Base-by-base conservation (phyloP, 2,888 invertebrate species). In the Eupithecia dodoneata region DNA sequence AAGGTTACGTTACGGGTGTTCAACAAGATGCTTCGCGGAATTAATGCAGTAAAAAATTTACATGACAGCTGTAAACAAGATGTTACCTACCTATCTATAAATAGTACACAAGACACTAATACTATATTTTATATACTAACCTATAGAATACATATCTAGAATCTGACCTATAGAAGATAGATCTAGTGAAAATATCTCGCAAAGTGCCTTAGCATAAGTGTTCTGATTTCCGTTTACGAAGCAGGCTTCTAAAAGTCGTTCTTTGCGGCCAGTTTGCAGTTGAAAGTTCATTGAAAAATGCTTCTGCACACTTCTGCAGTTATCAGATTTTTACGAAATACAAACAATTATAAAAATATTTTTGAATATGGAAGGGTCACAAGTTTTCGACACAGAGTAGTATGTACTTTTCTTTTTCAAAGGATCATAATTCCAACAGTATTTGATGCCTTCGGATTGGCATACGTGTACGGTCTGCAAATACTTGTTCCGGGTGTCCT, bases 1-100 rank as follows among this genome's bases (percentile, higher is more conserved):
- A 77, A 73, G 69, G 72, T 76, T 76, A 47, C 76, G 45, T 76
- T 76, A 47, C 76, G 45, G 47, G 30, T 73, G 55, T 18, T 41
- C 45, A 72, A 73, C 59, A 63, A 74, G 47, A 74, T 15, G 66
- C 13, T 66, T 66, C 66, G 42, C 42, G 63, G 63, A 30, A 63
- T 63, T 2, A 63, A 18, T 63, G 63, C 30, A 30, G 10, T 63
- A 63, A 63, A 63, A 63, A 63, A 63, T 18, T 63, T 30, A 30
- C 1, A 30, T 30, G 30, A 30, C 30, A 30, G 4, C 63, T 12
- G 4, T 63, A 63, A 63, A 63, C 18, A 59, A 59, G n/a, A n/a
- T 30, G 30, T 63, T n/a, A 52, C 15, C 15, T 13, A 30, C 10
- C 63, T 30, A 63, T 30, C 63, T 63, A 63, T 63, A 30, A 59